Evolutionary conservation across 1,140 invertebrate species (phyloP), one percentile per base, ranked within the genome.

Genomic region (Hylyphantes graminicola): DNA sequence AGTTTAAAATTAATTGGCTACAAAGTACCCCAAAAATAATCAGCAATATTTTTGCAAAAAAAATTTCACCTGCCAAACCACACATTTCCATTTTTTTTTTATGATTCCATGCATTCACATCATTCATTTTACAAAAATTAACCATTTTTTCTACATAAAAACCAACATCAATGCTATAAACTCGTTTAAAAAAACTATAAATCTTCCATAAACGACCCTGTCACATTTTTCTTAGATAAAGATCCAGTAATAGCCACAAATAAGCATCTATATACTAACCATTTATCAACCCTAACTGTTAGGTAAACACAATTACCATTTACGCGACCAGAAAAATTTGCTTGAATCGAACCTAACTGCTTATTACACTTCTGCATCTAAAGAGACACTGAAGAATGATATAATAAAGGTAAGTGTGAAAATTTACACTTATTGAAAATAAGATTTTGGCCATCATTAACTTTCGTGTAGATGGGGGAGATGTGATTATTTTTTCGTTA

Each of bases 381-480:
- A 35, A 35, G 35, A 81, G 79, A 81, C 79, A 81, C 19, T 81
- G 79, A 72, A 57, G 19, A 81, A 81, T 73, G 79, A 70, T 81
- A 81, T 81, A 81, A 81, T 81, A 70, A 73, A 57, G 73, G 79
- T 67, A 81, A 81, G 79, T 81, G 79, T 81, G 79, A 81, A 81
- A 81, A 81, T 81, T 81, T 81, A 81, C 79, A 81, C 79, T 81
- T 81, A 81, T 57, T 63, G 68, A 81, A 70, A 81, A 70, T 55
- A 73, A 57, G 67, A 17, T 51, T 19, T 50, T 57, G 79, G 17
- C 67, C 51, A 73, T 73, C 79, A 81, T 81, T 81, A 81, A 70
- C 17, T 17, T 5, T 35, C 35, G 35, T 35, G 35, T 35, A 35
- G 35, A 35, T 35, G 2, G 35, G 35, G 35, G 35, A n/a, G n/a